phyloP scores from a whole-genome alignment of 2,113 vertebrate genomes.

The Silurus meridionalis region DNA sequence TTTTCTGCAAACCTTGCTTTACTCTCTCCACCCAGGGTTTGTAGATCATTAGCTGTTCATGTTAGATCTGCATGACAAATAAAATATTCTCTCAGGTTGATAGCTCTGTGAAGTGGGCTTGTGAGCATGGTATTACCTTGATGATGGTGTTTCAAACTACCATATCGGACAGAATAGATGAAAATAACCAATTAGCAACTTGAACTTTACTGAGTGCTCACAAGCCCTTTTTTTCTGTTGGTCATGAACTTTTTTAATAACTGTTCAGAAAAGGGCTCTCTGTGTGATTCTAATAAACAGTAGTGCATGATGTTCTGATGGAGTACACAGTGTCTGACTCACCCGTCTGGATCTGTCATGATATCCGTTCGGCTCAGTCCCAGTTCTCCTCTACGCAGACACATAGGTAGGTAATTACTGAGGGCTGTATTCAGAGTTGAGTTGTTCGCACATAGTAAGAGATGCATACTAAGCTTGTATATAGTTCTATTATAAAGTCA shows the following conservation, averaged over 20 bases:
- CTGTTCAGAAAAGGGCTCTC: neutral
- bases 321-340: constrained; percentile 24
- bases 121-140: constrained; percentile 33
- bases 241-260: constrained; percentile 18
- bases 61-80: constrained; percentile 40
- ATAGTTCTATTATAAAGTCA: neutral
- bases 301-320: neutral
- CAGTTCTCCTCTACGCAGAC: constrained; percentile 2
- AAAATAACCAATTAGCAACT: constrained; percentile 24
- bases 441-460: neutral
- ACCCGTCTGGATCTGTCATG: constrained; percentile 23
- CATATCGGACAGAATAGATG: neutral
- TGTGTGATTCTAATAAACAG: constrained; percentile 1
- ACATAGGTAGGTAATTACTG: neutral
- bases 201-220: constrained; percentile 28
- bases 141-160: constrained; percentile 23
- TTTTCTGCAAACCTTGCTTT: neutral
- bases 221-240: constrained; percentile 2
- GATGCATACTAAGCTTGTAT: neutral
- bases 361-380: constrained; percentile 22
- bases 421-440: neutral
- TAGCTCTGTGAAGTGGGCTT: constrained; percentile 45
- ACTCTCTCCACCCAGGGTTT: constrained; percentile 24
- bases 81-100: constrained; percentile 43
- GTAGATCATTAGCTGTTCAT: constrained; percentile 48